phyloP scores from a whole-genome alignment of 2,113 vertebrate species.

The Elachura formosa region DNA sequence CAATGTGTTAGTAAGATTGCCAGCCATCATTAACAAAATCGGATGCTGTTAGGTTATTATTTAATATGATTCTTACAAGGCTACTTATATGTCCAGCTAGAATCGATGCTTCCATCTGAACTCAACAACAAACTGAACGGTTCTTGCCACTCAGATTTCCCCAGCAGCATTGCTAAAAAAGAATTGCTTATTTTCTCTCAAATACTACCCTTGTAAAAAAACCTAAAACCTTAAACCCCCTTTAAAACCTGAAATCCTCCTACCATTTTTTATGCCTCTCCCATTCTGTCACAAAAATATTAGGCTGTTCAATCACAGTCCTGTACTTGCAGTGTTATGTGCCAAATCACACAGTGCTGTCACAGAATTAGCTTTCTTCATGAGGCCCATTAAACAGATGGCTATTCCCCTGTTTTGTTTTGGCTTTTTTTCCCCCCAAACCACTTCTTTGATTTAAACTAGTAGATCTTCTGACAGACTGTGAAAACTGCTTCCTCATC shows the following conservation, averaged over 20 bases:
- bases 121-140: background rate
- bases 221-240: background rate
- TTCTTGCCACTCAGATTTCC: background rate
- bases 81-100: background rate
- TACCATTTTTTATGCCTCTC: background rate
- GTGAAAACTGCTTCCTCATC: background rate
- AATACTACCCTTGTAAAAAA: background rate
- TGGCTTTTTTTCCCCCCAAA: background rate
- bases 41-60: background rate
- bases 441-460: background rate
- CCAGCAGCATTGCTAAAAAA: background rate
- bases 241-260: background rate
- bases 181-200: background rate
- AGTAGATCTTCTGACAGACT: background rate
- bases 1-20: background rate
- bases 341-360: constrained; percentile 3
- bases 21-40: background rate
- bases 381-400: background rate
- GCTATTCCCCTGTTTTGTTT: background rate
- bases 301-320: background rate
- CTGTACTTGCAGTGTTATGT: background rate
- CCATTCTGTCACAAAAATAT: constrained; percentile 1
- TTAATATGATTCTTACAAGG: background rate
- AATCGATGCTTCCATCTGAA: background rate
- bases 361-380: background rate